Base-by-base conservation (phyloP, 2,113 vertebrate species). In the Oreocharis arfaki region DNA sequence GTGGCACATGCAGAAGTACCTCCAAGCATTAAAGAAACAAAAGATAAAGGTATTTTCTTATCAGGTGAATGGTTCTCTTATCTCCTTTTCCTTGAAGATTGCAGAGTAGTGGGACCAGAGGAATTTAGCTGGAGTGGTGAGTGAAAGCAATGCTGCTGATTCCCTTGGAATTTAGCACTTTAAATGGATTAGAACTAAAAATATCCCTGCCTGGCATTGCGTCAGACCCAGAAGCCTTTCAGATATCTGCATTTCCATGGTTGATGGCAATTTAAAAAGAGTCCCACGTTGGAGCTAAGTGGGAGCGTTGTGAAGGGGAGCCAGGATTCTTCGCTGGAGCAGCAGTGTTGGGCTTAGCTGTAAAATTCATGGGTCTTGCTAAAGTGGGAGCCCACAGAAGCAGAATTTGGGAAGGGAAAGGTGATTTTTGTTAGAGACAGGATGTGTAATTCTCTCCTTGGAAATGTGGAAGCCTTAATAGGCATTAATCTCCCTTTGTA, bases 141-240 rank as follows among this genome's bases (percentile, higher is more conserved):
- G 93, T 94, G 91, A 96, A 86, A 94, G 83, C 91, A 75, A 4
- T n/a, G 79, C 91, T 90, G 77, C 93, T 97, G 86, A 93, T 93
- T 95, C 95, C 95, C 75, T 67, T 89, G 95, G 97, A 97, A 97
- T 97, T 96, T 97, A 97, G 94, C 94, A 75, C 97, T 97, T 97
- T 97, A 97, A 97, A 94, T 96, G 96, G 98, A 98, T 98, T 97
- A 97, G 94, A 28, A 78, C 96, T 96, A 97, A 97, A 97, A 98
- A 98, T 98, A 98, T 46, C 94, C 86, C 89, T 46, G 84, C 53
- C 87, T 93, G 90, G 41, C 68, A 37, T n/a, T 60, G 93, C 83
- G 37, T 77, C 61, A 69, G 80, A 59, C 70, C 57, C 16, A 20
- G 81, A 6, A 87, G 78, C 44, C 8, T 90, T 59, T 59, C 39